Percentiles rank a stretch among this genome's conserved stretches.
Conservation (phyloP, 1,140 invertebrate species). For the Lerema accius region DNA sequence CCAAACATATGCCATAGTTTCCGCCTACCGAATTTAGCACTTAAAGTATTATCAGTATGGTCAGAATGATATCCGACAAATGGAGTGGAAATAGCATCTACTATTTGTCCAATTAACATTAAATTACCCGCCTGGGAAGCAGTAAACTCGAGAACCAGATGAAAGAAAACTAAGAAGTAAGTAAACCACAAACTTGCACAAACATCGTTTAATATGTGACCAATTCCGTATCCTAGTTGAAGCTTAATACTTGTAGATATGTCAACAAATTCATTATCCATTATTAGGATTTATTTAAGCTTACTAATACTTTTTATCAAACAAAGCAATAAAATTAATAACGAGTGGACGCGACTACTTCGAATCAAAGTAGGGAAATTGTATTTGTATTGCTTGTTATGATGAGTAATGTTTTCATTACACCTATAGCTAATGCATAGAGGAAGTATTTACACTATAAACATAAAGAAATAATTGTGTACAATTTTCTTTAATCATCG, state of each 20-base stretch:
- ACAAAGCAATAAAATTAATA: too few relatives aligned
- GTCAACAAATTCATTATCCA: slow-evolving; percentile 77
- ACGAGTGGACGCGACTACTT: too few relatives aligned
- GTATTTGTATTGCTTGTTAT: too few relatives aligned
- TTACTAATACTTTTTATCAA: too few relatives aligned
- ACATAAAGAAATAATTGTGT: too few relatives aligned
- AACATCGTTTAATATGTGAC: slow-evolving; percentile 97
- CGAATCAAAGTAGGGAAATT: too few relatives aligned
- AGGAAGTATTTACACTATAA: too few relatives aligned
- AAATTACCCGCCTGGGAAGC: slow-evolving; percentile 90
- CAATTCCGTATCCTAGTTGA: slow-evolving; percentile 85
- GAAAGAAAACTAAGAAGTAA: slow-evolving; percentile 96
- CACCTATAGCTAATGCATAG: too few relatives aligned
- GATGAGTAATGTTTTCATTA: too few relatives aligned
- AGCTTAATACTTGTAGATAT: slow-evolving; percentile 69
- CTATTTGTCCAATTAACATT: slow-evolving; percentile 93
- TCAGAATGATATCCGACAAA: slow-evolving; percentile 95
- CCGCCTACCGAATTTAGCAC: slow-evolving; percentile 90
- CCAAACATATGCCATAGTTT: slow-evolving; percentile 97
- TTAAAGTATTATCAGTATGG: slow-evolving; percentile 85
- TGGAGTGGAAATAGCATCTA: slow-evolving; percentile 94
- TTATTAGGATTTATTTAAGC: slow-evolving; percentile 40
- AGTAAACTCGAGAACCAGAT: slow-evolving; percentile 91
- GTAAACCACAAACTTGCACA: slow-evolving; percentile 99
- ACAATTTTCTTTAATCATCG: too few relatives aligned